Evolutionary conservation across 2,888 invertebrate species (phyloP), one percentile per base, ranked within the genome.

Genomic region (Pseudeuparius sepicola): DNA sequence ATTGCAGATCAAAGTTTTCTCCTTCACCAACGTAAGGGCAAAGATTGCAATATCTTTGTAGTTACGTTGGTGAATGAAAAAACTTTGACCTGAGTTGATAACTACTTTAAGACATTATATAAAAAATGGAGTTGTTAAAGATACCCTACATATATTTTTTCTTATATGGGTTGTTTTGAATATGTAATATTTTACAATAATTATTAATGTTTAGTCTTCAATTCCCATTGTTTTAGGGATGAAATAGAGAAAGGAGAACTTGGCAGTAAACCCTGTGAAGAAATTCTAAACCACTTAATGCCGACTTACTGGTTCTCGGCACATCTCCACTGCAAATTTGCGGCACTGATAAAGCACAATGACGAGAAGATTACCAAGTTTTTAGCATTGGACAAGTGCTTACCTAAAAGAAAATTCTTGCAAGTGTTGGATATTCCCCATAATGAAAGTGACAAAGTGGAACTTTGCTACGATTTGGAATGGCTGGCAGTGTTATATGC

Each of bases 251-350:
- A 67, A 4, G 78, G 84, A 41, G 66, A 68, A 44, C 66, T 99
- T n/a, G 98, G 98, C 9, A 94, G 88, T 63, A 76, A 78, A 24
- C 84, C 89, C 3, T 74, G 79, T 32, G 79, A 82, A 62, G 86
- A 89, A 43, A 62, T 98, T 17, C 63, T 99, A n/a, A 66, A 76
- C 36, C 60, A 67, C 20, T 59, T 97, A 34, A 76, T 86, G 56
- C 98, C 98, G 5, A 66, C 70, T 0, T 88, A 86, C 63, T 98
- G 97, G 96, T 98, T 98, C 66, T 70, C 94, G 5, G 98, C 94
- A 16, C 98, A 99, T 70, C 67, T 99, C 44, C 98, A 99, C 63
- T 88, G 88, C 49, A 88, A 92, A 64, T 98, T 94, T 67, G 78
- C 86, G 7, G 97, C 96, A 0, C 48, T 89, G 2, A 76, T 97